These are phyloP conservation scores for Sorex fumeus DNA, from an alignment of 2,113 vertebrate genomes.

Conservation along the genomic window DNA sequence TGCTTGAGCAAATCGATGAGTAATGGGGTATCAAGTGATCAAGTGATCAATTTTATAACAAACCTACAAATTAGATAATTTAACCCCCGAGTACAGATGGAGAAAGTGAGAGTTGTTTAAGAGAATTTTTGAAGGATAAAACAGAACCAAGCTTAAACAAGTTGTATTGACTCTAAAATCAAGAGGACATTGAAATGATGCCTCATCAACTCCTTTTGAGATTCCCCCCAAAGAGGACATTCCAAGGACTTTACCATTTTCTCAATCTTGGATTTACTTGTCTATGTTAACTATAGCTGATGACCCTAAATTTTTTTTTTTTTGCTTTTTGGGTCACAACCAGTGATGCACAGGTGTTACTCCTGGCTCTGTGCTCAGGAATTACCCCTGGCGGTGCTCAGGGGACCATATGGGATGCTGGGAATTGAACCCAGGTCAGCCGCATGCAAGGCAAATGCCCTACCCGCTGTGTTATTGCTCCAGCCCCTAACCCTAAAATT, in stretches of 20 bases:
- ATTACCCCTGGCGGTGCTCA: no score
- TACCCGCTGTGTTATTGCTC: no score
- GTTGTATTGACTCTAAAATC: neutral
- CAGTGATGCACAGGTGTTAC: no score
- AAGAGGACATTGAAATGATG: slow-evolving; percentile 10
- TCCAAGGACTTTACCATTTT: neutral
- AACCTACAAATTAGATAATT: neutral
- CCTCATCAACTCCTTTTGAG: neutral
- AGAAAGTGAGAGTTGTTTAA: neutral
- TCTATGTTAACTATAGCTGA: neutral
- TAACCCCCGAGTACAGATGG: neutral
- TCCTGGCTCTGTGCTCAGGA: no score
- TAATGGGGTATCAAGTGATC: no score
- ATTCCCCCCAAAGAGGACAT: neutral
- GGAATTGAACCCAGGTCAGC: no score
- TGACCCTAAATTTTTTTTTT: neutral
- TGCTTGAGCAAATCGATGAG: no score
- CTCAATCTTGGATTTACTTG: neutral
- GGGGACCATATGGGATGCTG: no score
- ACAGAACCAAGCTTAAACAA: neutral
- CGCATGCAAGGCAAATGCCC: no score
- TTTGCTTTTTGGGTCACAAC: no score
- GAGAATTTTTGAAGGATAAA: neutral
- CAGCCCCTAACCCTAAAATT: neutral
- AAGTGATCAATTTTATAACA: neutral